Evolutionary conservation across 2,797 vertebrate species (phyloP), one percentile per base, ranked within the genome.

Genomic region (Argentina silus): DNA sequence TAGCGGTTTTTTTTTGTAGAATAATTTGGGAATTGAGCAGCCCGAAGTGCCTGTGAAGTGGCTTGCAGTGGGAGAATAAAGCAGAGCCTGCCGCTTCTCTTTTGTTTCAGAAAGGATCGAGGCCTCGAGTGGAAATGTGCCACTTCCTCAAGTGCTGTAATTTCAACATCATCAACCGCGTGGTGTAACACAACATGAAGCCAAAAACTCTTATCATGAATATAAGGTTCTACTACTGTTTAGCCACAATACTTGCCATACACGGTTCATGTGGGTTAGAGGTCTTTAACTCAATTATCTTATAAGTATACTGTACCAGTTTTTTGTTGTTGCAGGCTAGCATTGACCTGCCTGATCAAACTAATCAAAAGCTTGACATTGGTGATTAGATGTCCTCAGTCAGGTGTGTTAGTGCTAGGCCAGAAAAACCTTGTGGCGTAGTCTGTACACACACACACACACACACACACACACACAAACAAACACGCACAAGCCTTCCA

Each of bases 21-120:
- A n/a, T 23, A 72, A 66, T 76, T 78, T 75, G 69, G 59, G 78
- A 80, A 80, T 59, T 67, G 56, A 72, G 67, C 70, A 65, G 72
- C 44, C 66, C 78, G 69, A 81, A 78, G 72, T 61, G 69, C 66
- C 67, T 42, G 67, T 79, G 36, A 72, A 78, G 70, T 78, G 69
- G 59, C 21, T 10, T 51, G 11, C 17, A 9, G 48, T n/a, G 11
- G 10, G 47, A 42, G 51, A 7, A 6, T 6, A n/a, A 43, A 12
- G 8, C 43, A 23, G 44, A n/a, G n/a, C 3, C 21, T 19, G 3
- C 27, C 59, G 2, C 11, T 44, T 47, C 51, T 68, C 51, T 73
- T 65, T 47, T 70, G 64, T 78, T 72, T 65, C 72, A 73, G 69
- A 77, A 70, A 80, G 61, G 72, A 73, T 68, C 45, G 71, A 63